Evolutionary conservation across 2,113 vertebrate species (phyloP).

Genomic region (Peucedramus taeniatus): DNA sequence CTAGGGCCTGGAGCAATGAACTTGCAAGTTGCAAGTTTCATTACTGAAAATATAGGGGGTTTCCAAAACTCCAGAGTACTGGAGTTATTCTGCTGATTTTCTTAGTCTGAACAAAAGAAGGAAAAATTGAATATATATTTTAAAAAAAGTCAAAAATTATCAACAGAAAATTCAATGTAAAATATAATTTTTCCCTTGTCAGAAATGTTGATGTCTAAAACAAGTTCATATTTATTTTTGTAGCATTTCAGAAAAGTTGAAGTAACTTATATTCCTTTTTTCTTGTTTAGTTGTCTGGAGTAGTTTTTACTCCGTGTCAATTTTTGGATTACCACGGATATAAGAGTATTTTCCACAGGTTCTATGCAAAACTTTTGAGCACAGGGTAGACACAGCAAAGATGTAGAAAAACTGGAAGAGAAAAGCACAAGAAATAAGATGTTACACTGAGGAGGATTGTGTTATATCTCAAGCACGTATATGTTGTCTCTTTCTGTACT

Average conservation of each 20-base stretch:
- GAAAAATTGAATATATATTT: not conserved
- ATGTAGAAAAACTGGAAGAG: not conserved
- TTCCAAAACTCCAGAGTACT: not conserved
- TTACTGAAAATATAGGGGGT: not conserved
- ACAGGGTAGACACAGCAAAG: not conserved
- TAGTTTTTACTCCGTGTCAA: not conserved
- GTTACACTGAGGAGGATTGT: not conserved
- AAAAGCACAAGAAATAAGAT: not conserved
- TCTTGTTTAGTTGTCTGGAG: not conserved
- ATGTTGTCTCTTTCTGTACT: not conserved
- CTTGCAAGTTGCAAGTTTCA: not conserved
- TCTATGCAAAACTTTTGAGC: not conserved
- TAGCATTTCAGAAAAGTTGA: not conserved
- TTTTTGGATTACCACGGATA: not conserved
- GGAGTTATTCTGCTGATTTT: not conserved
- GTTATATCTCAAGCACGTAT: not conserved
- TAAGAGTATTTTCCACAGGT: not conserved
- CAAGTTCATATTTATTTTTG: not conserved
- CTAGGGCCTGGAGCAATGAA: not conserved
- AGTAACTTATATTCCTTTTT: not conserved
- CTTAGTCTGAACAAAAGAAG: not conserved
- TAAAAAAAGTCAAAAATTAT: not conserved
- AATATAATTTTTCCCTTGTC: not conserved
- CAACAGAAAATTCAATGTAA: not conserved
- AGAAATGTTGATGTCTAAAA: not conserved